Conservation (phyloP, 2,888 invertebrate species). For the Drosophila cognata region DNA sequence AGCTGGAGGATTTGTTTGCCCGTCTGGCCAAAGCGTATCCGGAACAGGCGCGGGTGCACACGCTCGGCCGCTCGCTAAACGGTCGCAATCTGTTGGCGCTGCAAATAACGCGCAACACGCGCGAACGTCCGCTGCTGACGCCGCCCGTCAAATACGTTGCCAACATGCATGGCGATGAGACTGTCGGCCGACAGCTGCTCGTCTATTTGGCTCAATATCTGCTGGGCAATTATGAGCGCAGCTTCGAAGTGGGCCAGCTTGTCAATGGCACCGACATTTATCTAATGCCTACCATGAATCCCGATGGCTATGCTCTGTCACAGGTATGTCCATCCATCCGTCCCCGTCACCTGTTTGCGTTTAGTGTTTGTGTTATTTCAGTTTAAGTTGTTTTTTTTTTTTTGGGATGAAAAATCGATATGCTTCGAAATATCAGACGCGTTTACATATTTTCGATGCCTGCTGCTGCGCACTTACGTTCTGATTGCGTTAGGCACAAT, state of each 20-base stretch:
- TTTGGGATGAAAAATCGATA: slow-evolving; percentile 63
- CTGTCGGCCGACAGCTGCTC: slow-evolving; percentile 93
- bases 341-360: slow-evolving; percentile 41
- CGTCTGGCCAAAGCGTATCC: slow-evolving; percentile 89
- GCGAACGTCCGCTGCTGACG: slow-evolving; percentile 86
- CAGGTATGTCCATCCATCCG: slow-evolving; percentile 86
- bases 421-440: slow-evolving; percentile 24
- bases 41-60: slow-evolving; percentile 89
- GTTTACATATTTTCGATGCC: slow-evolving; percentile 14
- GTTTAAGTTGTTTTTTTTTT: neutral
- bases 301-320: slow-evolving; percentile 96
- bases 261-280: slow-evolving; percentile 96
- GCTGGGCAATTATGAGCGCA: slow-evolving; percentile 90
- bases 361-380: neutral
- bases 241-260: slow-evolving; percentile 89
- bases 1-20: slow-evolving; percentile 88
- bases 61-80: slow-evolving; percentile 93
- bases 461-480: slow-evolving; percentile 48
- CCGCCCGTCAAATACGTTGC: slow-evolving; percentile 98
- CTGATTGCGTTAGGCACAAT: slow-evolving; percentile 53
- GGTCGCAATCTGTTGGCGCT: slow-evolving; percentile 90
- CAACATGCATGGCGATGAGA: slow-evolving; percentile 98
- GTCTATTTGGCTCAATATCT: slow-evolving; percentile 94
- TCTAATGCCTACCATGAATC: slow-evolving; percentile 98
- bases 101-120: slow-evolving; percentile 91